A percentile compares a stretch with the other conserved stretches of the same genome.
phyloP scores from a whole-genome alignment of 2,113 vertebrate genomes.

The Maccullochella peelii region DNA sequence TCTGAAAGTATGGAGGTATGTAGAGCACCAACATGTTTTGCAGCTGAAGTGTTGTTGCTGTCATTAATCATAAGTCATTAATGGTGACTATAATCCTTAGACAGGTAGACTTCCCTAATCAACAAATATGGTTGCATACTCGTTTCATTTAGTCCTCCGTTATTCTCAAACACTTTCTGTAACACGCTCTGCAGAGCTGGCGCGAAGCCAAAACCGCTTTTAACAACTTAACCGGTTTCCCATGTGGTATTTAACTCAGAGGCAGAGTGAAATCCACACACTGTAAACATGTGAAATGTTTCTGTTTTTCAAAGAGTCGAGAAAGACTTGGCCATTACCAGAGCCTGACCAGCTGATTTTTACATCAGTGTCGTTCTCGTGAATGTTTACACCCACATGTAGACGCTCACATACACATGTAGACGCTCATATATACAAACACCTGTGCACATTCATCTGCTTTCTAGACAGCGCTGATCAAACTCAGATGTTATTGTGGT shows the following conservation, averaged over 20 bases:
- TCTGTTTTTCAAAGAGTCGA: constrained; percentile 41
- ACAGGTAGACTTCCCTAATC: constrained; percentile 51
- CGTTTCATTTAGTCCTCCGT: constrained; percentile 33
- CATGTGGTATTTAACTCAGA: constrained; percentile 62
- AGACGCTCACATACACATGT: constrained; percentile 21
- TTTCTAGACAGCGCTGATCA: constrained; percentile 50
- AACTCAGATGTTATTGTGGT: constrained; percentile 42
- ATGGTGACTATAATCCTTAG: constrained; percentile 23
- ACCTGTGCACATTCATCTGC: constrained; percentile 59
- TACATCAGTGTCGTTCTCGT: constrained; percentile 57
- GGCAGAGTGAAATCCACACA: constrained; percentile 48
- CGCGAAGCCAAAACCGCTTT: constrained; percentile 58
- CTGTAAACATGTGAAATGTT: constrained; percentile 68
- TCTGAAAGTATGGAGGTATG: constrained; percentile 13
- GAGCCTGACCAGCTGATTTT: constrained; percentile 74
- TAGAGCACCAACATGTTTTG: not conserved
- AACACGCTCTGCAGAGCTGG: constrained; percentile 44
- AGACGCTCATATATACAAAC: constrained; percentile 30
- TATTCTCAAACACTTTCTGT: constrained; percentile 39
- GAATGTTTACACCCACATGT: constrained; percentile 38
- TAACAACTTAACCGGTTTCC: constrained; percentile 61
- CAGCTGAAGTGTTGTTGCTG: constrained; percentile 43
- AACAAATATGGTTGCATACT: constrained; percentile 26
- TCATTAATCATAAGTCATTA: no score
- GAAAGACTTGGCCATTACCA: constrained; percentile 24